These are phyloP conservation scores for Australoheros scitulus DNA, from an alignment of 2,113 vertebrate species.

Conservation along the genomic window DNA sequence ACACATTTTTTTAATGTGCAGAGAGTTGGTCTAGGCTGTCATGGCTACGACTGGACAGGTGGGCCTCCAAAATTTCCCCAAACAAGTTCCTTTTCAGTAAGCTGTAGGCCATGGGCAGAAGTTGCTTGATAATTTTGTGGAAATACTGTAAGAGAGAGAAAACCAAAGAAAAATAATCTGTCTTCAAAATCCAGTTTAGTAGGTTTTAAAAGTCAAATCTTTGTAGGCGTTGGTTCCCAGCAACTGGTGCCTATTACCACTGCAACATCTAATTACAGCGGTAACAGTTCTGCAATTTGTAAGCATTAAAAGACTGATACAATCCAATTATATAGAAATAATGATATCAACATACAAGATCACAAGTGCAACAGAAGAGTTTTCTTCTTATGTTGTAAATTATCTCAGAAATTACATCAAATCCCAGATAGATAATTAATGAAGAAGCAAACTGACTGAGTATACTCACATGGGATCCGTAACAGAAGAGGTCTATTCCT, in stretches of 20 bases:
- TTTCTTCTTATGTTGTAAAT: not conserved
- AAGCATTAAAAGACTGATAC: not conserved
- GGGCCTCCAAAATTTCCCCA: conserved; percentile 89
- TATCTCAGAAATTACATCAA: not conserved
- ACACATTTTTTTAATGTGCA: conserved; percentile 65
- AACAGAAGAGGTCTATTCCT: conserved; percentile 94
- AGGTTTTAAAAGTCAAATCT: not conserved
- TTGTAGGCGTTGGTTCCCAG: not conserved
- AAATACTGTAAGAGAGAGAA: conserved; percentile 85
- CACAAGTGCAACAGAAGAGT: not conserved
- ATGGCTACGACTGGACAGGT: conserved; percentile 83
- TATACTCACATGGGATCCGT: conserved; percentile 92
- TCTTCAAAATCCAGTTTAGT: not conserved
- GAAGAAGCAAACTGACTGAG: not conserved
- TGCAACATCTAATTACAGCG: not conserved
- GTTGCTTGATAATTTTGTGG: conserved; percentile 92
- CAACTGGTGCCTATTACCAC: not conserved
- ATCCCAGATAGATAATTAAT: not conserved
- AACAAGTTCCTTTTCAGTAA: conserved; percentile 90
- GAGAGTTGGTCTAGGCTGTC: conserved; percentile 85
- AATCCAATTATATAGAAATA: not conserved
- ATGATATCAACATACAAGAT: too few relatives aligned
- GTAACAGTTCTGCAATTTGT: not conserved
- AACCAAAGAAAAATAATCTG: not conserved
- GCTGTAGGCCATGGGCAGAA: conserved; percentile 93